phyloP scores from a whole-genome alignment of 2,113 vertebrate species.

The Grammomys dolichurus region DNA sequence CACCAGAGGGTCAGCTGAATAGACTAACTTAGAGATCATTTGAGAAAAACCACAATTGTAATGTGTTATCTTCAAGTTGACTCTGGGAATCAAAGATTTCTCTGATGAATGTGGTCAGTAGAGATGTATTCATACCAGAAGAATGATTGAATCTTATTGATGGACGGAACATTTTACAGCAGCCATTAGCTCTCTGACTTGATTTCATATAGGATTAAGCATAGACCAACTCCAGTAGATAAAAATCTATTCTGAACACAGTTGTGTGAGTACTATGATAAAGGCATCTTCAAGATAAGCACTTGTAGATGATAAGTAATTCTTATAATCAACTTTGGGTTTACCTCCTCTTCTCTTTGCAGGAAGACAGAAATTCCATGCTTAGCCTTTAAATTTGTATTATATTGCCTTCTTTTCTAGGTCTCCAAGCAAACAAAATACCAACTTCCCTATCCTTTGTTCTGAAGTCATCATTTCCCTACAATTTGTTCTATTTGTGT shows the following conservation, averaged over 20 bases:
- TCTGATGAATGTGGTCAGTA: conserved; percentile 54
- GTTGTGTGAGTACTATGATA: not conserved
- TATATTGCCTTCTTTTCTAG: conserved; percentile 32
- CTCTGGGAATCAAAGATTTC: conserved; percentile 65
- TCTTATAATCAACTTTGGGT: conserved; percentile 39
- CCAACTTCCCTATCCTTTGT: conserved; percentile 25
- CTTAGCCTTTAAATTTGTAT: conserved; percentile 51
- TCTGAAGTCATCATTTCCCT: conserved; percentile 38
- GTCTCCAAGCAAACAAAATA: not conserved
- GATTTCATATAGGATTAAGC: conserved; percentile 6
- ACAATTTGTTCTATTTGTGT: conserved; percentile 44
- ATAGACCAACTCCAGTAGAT: conserved; percentile 40
- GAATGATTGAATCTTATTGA: conserved; percentile 37
- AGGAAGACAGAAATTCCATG: conserved; percentile 13
- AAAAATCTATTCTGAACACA: conserved; percentile 57
- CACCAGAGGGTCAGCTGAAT: conserved; percentile 5
- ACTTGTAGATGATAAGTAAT: conserved; percentile 33
- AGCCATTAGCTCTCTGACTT: conserved; percentile 1
- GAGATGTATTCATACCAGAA: conserved; percentile 26
- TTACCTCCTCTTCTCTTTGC: conserved; percentile 37
- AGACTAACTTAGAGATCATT: conserved; percentile 64
- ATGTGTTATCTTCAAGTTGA: conserved; percentile 65
- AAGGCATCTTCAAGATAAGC: conserved; percentile 64
- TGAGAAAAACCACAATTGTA: conserved; percentile 53
- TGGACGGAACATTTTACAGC: conserved; percentile 12